phyloP scores from a whole-genome alignment of 2,888 invertebrate species.

The Tenthredo amoena region DNA sequence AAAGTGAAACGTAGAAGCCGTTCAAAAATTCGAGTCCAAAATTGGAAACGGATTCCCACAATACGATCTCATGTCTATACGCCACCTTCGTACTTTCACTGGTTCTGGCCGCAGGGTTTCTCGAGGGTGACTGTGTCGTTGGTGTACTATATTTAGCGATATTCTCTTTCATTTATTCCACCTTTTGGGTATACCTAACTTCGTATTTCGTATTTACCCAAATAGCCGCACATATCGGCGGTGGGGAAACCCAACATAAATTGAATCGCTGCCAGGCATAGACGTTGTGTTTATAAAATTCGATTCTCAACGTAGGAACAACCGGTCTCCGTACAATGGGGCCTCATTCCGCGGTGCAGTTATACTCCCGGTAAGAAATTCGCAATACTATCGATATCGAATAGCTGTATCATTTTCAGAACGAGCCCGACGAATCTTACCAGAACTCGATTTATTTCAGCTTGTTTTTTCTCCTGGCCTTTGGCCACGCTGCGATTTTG shows the following conservation, averaged over 20 bases:
- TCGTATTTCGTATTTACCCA: not conserved
- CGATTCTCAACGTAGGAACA: not conserved
- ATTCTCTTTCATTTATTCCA: not conserved
- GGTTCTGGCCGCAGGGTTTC: conserved; percentile 30
- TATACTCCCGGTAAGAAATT: conserved; percentile 28
- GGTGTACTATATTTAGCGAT: conserved; percentile 32
- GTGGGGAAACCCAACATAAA: conserved; percentile 30
- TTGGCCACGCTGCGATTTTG: not conserved
- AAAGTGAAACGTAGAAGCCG: conserved; percentile 17
- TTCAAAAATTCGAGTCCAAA: conserved; percentile 10
- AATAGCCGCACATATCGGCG: not conserved
- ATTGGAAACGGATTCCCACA: not conserved
- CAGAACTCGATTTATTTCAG: not conserved
- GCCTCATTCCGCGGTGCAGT: not conserved
- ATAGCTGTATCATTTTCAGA: no score
- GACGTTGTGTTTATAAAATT: conserved; percentile 12
- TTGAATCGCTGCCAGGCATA: conserved; percentile 11
- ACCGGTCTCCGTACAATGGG: conserved; percentile 10
- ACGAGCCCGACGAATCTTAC: not conserved
- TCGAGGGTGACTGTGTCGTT: conserved; percentile 19
- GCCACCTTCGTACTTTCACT: conserved; percentile 21
- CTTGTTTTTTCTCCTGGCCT: conserved; percentile 3
- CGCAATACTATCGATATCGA: not conserved
- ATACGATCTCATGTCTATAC: no score
- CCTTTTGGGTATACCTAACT: not conserved